phyloP scores from a whole-genome alignment of 2,113 vertebrate species.

The Dromaius novaehollandiae region DNA sequence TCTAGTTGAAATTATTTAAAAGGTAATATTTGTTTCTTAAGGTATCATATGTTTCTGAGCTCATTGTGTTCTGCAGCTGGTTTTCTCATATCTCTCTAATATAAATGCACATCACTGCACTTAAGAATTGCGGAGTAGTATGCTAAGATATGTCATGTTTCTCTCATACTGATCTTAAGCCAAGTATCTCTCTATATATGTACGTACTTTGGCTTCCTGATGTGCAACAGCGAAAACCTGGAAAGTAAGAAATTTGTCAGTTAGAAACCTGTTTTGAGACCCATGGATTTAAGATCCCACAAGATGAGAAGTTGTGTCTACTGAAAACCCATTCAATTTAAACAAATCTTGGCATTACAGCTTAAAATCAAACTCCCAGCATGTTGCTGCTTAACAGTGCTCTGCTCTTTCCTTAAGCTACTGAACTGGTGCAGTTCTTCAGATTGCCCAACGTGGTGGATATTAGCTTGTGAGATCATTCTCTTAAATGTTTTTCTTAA shows the following conservation, averaged over 20 bases:
- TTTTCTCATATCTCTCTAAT: background rate
- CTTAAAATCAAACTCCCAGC: background rate
- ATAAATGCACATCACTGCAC: background rate
- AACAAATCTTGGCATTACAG: background rate
- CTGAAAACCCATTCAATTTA: background rate
- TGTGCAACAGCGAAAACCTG: background rate
- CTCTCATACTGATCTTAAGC: background rate
- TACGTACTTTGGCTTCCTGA: background rate
- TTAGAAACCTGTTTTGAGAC: background rate
- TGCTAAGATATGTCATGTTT: background rate
- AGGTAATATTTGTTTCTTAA: background rate
- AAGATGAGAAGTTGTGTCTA: background rate
- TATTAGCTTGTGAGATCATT: background rate
- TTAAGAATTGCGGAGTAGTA: background rate
- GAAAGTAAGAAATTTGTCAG: background rate
- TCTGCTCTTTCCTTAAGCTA: background rate
- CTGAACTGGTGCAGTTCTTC: background rate
- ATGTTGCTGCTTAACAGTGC: background rate
- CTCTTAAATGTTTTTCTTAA: background rate
- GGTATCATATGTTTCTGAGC: accelerated
- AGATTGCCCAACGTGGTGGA: background rate
- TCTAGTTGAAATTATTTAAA: background rate
- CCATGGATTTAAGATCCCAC: background rate
- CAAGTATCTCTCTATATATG: background rate
- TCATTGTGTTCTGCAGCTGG: accelerated